phyloP scores from a whole-genome alignment of 2,113 vertebrate genomes.

The Neotoma lepida region DNA sequence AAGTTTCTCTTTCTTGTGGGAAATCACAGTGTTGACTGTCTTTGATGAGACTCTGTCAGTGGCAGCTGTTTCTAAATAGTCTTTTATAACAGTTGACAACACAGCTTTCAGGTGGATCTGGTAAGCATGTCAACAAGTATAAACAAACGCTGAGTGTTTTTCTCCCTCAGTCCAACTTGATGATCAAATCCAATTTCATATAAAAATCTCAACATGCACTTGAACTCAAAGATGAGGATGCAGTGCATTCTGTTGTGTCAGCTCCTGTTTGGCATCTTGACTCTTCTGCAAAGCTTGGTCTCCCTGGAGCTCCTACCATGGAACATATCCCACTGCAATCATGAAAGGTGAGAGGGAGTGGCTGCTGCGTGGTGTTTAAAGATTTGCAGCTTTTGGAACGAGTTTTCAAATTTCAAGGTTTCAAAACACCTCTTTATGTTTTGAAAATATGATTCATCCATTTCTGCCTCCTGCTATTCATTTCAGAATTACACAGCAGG shows the following conservation, averaged over 20 bases:
- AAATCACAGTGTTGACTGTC: background rate
- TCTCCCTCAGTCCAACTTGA: conserved; percentile 51
- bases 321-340: background rate
- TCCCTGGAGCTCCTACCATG: background rate
- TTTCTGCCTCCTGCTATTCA: conserved; percentile 13
- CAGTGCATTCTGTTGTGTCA: background rate
- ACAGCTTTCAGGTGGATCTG: conserved; percentile 41
- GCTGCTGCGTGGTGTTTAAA: background rate
- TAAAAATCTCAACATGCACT: conserved; percentile 51
- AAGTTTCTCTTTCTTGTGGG: background rate
- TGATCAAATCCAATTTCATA: conserved; percentile 67
- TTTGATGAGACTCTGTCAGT: background rate
- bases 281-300: background rate
- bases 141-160: background rate
- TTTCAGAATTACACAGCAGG: background rate
- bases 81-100: conserved; percentile 37
- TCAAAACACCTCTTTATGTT: conserved; percentile 31
- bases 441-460: conserved; percentile 28
- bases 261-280: background rate
- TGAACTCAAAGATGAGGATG: conserved; percentile 55
- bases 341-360: background rate
- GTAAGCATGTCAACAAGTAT: conserved; percentile 42
- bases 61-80: background rate
- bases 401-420: conserved; percentile 42
- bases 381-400: background rate